Conservation (phyloP, 2,797 vertebrate species). For the Ciconia nigra region DNA sequence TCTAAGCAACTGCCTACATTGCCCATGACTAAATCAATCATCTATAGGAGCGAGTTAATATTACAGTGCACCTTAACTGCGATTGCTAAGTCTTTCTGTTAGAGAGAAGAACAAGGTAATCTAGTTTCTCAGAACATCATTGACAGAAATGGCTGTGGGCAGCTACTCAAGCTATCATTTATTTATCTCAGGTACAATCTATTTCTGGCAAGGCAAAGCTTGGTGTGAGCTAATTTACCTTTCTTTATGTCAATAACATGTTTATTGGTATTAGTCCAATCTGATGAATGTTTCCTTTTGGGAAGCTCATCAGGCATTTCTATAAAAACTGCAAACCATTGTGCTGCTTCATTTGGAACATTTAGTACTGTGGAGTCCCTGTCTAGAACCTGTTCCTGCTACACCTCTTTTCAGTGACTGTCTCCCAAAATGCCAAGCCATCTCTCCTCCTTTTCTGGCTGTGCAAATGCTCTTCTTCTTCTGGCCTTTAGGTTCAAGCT, state of each 20-base stretch:
- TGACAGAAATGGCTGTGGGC: not conserved
- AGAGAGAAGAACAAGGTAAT: not conserved
- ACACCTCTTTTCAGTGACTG: not conserved
- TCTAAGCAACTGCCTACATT: not conserved
- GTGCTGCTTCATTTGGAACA: slow-evolving; percentile 24
- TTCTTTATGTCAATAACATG: not conserved
- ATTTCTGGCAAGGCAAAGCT: not conserved
- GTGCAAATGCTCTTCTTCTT: not conserved
- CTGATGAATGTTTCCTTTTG: not conserved
- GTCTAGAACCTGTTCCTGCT: not conserved
- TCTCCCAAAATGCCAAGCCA: not conserved
- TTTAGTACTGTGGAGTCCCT: not conserved
- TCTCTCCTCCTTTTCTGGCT: not conserved
- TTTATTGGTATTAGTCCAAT: not conserved
- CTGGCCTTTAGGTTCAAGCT: not conserved
- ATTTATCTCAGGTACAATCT: not conserved
- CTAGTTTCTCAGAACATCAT: not conserved
- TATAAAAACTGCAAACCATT: not conserved
- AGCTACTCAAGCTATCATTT: not conserved
- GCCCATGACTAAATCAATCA: not conserved
- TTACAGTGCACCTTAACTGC: not conserved
- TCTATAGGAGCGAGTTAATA: fast-evolving
- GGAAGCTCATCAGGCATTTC: not conserved
- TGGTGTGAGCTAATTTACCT: not conserved
- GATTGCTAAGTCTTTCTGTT: not conserved